Conservation (phyloP, 92 coral and sea anemone species). For the Porites lobata region DNA sequence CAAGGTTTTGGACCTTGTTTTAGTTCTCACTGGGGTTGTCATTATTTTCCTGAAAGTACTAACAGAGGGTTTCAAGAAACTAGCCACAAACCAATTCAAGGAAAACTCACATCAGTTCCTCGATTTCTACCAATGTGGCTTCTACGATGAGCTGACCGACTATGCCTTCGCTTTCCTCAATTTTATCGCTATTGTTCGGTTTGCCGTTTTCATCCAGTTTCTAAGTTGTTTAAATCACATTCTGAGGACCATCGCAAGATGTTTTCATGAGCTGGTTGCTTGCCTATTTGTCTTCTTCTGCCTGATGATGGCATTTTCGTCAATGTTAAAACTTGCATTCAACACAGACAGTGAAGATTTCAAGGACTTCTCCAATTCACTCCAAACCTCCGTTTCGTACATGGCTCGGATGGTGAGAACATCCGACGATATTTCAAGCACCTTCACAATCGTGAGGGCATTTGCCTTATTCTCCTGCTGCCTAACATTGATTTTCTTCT, state of each 20-base stretch:
- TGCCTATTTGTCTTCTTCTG: conserved; percentile 53
- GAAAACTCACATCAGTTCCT: conserved; percentile 56
- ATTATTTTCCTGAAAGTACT: conserved; percentile 52
- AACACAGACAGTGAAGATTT: conserved; percentile 56
- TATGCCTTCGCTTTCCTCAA: conserved; percentile 63
- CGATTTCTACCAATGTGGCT: conserved; percentile 67
- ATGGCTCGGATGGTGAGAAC: conserved; percentile 41
- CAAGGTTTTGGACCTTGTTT: conserved; percentile 59
- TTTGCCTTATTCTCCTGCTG: conserved; percentile 38
- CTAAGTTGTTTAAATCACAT: conserved; percentile 56
- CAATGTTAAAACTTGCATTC: conserved; percentile 66
- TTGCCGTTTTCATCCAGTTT: conserved; percentile 59
- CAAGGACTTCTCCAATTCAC: conserved; percentile 64
- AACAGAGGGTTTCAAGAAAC: conserved; percentile 51
- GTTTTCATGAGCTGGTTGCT: conserved; percentile 50
- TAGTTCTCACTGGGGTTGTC: conserved; percentile 54
- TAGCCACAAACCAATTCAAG: conserved; percentile 42
- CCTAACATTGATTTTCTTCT: conserved; percentile 47
- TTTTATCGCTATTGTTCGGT: conserved; percentile 73
- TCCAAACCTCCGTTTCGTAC: conserved; percentile 50
- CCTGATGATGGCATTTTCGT: conserved; percentile 65
- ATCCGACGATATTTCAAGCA: background rate
- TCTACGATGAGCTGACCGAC: conserved; percentile 51
- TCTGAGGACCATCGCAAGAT: conserved; percentile 48
- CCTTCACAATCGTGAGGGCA: conserved; percentile 14